phyloP scores from a whole-genome alignment of 2,888 invertebrate species.

The Tetranychus piercei region DNA sequence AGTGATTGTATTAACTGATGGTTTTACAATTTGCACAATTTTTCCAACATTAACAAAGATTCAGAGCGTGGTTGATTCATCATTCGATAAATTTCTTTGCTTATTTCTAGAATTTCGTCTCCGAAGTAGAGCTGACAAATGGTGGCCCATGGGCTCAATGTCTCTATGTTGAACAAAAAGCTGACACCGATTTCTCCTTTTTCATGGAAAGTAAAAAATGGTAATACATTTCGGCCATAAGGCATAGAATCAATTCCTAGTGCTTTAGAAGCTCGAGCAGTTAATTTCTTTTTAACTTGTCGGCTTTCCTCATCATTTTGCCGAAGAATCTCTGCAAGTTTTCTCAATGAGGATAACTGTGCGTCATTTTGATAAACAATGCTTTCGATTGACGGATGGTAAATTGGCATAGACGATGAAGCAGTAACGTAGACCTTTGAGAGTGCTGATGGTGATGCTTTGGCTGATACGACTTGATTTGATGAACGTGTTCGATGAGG shows the following conservation, averaged over 20 bases:
- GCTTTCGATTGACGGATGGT: not conserved
- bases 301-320: not conserved
- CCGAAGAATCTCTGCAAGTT: not conserved
- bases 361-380: not conserved
- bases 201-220: not conserved
- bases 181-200: not conserved
- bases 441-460: not conserved
- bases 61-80: not conserved
- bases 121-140: not conserved
- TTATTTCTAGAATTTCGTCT: not conserved
- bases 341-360: not conserved
- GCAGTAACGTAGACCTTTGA: not conserved
- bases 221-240: not conserved
- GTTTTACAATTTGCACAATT: not conserved
- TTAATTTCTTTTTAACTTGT: not conserved
- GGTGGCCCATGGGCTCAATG: not conserved
- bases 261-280: not conserved
- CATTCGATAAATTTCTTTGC: not conserved
- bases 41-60: not conserved
- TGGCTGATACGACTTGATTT: not conserved
- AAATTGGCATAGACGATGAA: not conserved
- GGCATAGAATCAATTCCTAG: not conserved
- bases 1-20: not conserved
- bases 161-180: not conserved
- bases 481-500: not conserved